Evolutionary conservation across 2,888 invertebrate species (phyloP).

Genomic region (Eugnorisma glareosa): DNA sequence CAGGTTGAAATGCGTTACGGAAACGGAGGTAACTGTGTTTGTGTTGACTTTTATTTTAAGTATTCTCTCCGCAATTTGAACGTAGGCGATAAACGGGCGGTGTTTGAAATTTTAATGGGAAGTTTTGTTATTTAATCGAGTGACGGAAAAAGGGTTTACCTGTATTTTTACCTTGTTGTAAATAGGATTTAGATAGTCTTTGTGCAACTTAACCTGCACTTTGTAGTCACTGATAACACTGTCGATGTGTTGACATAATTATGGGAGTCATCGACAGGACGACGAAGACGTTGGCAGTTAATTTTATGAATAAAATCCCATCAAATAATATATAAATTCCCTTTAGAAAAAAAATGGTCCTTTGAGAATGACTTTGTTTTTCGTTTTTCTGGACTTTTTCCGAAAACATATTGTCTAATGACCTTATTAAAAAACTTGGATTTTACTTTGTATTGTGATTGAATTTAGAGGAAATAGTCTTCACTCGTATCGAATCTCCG

Average conservation of each 20-base stretch:
- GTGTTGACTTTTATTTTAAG: conserved; percentile 52
- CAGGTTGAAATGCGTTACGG: conserved; percentile 55
- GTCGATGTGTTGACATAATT: not conserved
- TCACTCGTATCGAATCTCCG: not conserved
- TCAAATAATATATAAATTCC: not conserved
- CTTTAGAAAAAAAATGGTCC: not conserved
- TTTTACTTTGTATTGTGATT: not conserved
- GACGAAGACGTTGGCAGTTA: not conserved
- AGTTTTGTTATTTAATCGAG: conserved; percentile 21
- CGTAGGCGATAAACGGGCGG: conserved; percentile 22
- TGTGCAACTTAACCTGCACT: not conserved
- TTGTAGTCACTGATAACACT: not conserved
- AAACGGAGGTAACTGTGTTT: conserved; percentile 53
- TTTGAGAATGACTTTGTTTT: not conserved
- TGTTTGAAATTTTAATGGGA: conserved; percentile 46
- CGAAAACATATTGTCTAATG: not conserved
- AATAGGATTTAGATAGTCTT: not conserved
- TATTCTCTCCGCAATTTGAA: conserved; percentile 57
- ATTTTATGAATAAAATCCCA: not conserved
- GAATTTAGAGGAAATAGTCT: not conserved
- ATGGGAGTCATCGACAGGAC: not conserved
- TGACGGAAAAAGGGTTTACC: not conserved
- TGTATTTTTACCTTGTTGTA: not conserved
- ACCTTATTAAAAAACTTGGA: not conserved
- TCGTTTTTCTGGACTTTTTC: not conserved